These are phyloP conservation scores for Lutjanus erythropterus DNA, from an alignment of 2,113 vertebrate species.

Conservation along the genomic window DNA sequence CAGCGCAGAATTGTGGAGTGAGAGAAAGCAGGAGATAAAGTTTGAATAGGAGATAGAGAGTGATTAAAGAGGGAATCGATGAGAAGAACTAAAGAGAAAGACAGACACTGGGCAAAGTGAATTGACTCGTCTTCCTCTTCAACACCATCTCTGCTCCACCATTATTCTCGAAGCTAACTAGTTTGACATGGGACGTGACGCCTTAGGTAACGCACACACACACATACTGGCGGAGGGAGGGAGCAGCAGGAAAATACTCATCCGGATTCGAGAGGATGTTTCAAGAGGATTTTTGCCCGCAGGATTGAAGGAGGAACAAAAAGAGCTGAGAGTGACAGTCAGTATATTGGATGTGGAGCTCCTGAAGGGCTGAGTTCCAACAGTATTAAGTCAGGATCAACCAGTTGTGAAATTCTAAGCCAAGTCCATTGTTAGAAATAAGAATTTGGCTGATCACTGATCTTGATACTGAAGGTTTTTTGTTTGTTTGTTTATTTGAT, in stretches of 20 bases:
- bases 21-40: constrained; percentile 19
- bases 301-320: background rate
- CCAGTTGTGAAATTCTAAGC: too few species aligned
- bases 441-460: too few species aligned
- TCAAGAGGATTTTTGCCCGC: background rate
- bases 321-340: background rate
- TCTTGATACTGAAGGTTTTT: too few species aligned
- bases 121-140: background rate
- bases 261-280: constrained; percentile 8
- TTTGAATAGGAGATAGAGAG: constrained; percentile 22
- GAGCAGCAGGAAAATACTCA: constrained; percentile 13
- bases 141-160: constrained; percentile 11
- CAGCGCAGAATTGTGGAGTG: background rate
- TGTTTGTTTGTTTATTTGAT: too few species aligned
- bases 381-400: background rate
- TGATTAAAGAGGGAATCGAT: constrained; percentile 36
- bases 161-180: constrained; percentile 17
- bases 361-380: background rate
- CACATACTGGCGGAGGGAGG: background rate
- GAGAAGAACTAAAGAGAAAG: constrained; percentile 17
- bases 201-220: constrained; percentile 25
- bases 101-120: background rate
- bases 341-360: background rate
- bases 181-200: constrained; percentile 6
- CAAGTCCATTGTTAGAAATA: too few species aligned